These are phyloP conservation scores for Terebella lapidaria DNA, from an alignment of 2,888 invertebrate species.

Conservation along the genomic window DNA sequence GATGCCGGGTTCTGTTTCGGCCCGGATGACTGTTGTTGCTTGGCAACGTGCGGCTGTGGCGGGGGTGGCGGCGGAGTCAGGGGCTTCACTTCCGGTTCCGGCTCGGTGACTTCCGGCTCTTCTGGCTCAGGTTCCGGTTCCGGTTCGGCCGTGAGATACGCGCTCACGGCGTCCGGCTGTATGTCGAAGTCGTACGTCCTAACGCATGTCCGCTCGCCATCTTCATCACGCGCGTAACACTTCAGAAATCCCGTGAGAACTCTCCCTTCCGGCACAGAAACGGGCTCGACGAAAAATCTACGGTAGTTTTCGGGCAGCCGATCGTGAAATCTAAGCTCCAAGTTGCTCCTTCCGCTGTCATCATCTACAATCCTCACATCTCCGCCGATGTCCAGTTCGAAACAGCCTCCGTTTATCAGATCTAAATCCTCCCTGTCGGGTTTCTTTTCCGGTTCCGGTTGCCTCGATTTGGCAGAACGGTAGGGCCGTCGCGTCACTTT, in stretches of 20 bases:
- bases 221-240: slow-evolving; percentile 1
- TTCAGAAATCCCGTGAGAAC: slow-evolving; percentile 27
- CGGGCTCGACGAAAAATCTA: slow-evolving; percentile 41
- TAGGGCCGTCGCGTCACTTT: neutral
- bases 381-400: slow-evolving; percentile 21
- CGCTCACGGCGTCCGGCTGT: slow-evolving; percentile 31
- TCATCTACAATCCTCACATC: slow-evolving; percentile 13
- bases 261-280: slow-evolving; percentile 24
- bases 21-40: neutral
- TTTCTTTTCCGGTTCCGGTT: slow-evolving; percentile 1
- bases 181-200: slow-evolving; percentile 33
- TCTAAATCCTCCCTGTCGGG: neutral
- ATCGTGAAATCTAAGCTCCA: slow-evolving; percentile 25
- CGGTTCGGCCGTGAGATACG: slow-evolving; percentile 30
- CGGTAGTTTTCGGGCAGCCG: slow-evolving; percentile 41
- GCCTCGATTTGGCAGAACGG: neutral
- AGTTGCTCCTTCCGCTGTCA: slow-evolving; percentile 7
- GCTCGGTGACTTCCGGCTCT: slow-evolving; percentile 28
- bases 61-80: slow-evolving; percentile 10
- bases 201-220: slow-evolving; percentile 6
- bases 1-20: slow-evolving; percentile 5
- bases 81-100: slow-evolving; percentile 19
- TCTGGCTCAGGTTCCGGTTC: slow-evolving; percentile 23
- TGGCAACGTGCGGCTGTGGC: neutral
- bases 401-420: slow-evolving; percentile 8